Conservation (phyloP, 2,113 vertebrate genomes). For the Halichoeres trimaculatus region DNA sequence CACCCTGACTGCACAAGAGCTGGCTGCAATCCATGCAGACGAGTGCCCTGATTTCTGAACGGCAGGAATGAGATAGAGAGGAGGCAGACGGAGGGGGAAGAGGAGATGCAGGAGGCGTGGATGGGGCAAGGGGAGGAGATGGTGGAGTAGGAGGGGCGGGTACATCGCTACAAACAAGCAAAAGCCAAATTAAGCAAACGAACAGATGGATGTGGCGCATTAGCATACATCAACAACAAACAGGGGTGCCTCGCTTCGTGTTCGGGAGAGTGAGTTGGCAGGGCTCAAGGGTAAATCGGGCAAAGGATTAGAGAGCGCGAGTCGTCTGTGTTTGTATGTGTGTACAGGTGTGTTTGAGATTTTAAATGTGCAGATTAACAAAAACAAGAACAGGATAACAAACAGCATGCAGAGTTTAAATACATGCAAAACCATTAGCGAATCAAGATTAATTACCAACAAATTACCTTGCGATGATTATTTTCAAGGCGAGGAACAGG, state of each 20-base stretch:
- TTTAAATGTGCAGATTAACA: slow-evolving; percentile 38
- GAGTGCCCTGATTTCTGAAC: slow-evolving; percentile 40
- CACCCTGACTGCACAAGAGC: slow-evolving; percentile 33
- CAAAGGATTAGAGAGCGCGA: slow-evolving; percentile 41
- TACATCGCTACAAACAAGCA: slow-evolving; percentile 58
- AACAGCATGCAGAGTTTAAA: slow-evolving; percentile 52
- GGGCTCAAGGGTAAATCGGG: slow-evolving; percentile 62
- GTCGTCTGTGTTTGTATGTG: slow-evolving; percentile 13
- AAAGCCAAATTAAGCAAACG: slow-evolving; percentile 70
- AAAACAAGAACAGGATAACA: slow-evolving; percentile 15
- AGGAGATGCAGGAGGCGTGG: slow-evolving; percentile 39
- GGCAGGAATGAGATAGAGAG: slow-evolving; percentile 28
- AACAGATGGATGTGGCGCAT: slow-evolving; percentile 72
- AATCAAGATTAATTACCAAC: slow-evolving; percentile 62
- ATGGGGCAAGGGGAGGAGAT: slow-evolving; percentile 19
- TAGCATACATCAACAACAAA: slow-evolving; percentile 72
- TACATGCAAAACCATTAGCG: slow-evolving; percentile 53
- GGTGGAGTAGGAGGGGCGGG: slow-evolving; percentile 40
- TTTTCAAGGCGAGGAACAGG: slow-evolving; percentile 44
- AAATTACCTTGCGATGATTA: slow-evolving; percentile 75
- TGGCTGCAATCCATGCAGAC: slow-evolving; percentile 67
- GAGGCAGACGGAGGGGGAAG: slow-evolving; percentile 23
- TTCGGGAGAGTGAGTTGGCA: slow-evolving; percentile 38
- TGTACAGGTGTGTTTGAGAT: slow-evolving; percentile 23
- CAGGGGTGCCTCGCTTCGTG: slow-evolving; percentile 30